Evolutionary conservation across 2,113 vertebrate species (phyloP).

Genomic region (Channa argus): DNA sequence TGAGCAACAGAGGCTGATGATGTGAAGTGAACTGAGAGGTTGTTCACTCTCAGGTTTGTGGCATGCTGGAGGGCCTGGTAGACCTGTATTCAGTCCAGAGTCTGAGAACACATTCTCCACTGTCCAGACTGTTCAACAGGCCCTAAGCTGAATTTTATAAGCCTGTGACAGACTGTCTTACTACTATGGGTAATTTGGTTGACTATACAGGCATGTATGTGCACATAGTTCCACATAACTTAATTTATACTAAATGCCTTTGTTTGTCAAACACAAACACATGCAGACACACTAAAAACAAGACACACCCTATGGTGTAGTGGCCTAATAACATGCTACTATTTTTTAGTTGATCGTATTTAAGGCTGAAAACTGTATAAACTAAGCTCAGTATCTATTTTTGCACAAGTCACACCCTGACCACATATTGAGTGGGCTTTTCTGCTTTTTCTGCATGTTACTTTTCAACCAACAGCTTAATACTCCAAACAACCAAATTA

Average conservation of each 20-base stretch:
- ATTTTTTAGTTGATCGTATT: conserved; percentile 56
- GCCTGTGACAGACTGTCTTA: not conserved
- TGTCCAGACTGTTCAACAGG: conserved; percentile 42
- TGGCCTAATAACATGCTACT: conserved; percentile 66
- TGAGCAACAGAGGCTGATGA: conserved; percentile 41
- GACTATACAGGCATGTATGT: not conserved
- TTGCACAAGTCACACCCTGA: conserved; percentile 54
- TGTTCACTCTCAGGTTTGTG: conserved; percentile 46
- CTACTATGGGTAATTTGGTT: not conserved
- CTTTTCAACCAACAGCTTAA: conserved; percentile 31
- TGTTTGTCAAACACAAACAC: conserved; percentile 14
- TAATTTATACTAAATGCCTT: conserved; percentile 26
- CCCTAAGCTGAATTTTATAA: conserved; percentile 22
- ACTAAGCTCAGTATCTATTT: conserved; percentile 54
- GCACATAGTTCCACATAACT: not conserved
- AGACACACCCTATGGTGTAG: conserved; percentile 63
- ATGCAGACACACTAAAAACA: conserved; percentile 18
- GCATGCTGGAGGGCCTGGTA: conserved; percentile 34
- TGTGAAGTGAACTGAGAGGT: conserved; percentile 52
- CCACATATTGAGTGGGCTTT: conserved; percentile 11
- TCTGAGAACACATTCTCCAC: conserved; percentile 5
- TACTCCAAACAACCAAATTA: conserved; percentile 33
- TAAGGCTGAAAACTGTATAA: conserved; percentile 61
- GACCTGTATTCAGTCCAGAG: conserved; percentile 52
- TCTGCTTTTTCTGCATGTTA: conserved; percentile 15